phyloP scores from a whole-genome alignment of 2,113 vertebrate species.

The Rhipidura dahli region DNA sequence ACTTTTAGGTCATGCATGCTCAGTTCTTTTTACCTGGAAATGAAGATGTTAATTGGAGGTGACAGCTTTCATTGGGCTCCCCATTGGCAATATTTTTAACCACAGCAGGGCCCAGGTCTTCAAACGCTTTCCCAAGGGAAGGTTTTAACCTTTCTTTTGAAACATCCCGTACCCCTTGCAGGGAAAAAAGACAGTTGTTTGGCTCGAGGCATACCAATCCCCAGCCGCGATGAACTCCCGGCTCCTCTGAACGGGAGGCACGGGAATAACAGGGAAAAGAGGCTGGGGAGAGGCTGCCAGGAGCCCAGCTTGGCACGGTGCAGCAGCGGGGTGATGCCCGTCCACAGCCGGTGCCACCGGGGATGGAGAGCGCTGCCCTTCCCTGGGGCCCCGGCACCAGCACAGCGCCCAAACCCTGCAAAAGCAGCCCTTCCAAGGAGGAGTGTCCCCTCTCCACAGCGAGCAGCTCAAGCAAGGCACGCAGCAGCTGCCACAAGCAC shows the following conservation, averaged over 20 bases:
- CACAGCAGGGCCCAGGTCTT: slow-evolving; percentile 13
- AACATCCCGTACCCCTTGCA: neutral
- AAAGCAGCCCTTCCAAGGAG: rapidly evolving
- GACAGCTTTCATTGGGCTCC: slow-evolving; percentile 40
- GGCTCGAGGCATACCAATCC: rapidly evolving
- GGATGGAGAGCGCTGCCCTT: rapidly evolving
- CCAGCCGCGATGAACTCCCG: rapidly evolving
- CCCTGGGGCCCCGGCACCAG: neutral
- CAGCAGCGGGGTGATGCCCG: rapidly evolving
- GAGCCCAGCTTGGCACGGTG: rapidly evolving
- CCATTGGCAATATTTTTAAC: slow-evolving; percentile 38
- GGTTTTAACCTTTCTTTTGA: slow-evolving; percentile 49
- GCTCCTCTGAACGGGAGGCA: neutral
- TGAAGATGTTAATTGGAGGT: slow-evolving; percentile 49
- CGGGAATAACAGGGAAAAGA: neutral
- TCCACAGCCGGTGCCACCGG: neutral
- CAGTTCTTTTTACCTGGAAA: slow-evolving; percentile 52
- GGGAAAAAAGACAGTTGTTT: neutral
- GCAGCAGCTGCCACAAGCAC: neutral
- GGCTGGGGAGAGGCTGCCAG: rapidly evolving
- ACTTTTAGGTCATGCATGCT: slow-evolving; percentile 5
- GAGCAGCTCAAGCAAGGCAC: neutral
- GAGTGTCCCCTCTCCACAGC: neutral
- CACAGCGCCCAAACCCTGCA: neutral
- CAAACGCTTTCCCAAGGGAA: slow-evolving; percentile 34